Percentiles rank a stretch among this genome's conserved stretches.
Conservation (phyloP, 2,888 invertebrate species). For the Unio delphinus region DNA sequence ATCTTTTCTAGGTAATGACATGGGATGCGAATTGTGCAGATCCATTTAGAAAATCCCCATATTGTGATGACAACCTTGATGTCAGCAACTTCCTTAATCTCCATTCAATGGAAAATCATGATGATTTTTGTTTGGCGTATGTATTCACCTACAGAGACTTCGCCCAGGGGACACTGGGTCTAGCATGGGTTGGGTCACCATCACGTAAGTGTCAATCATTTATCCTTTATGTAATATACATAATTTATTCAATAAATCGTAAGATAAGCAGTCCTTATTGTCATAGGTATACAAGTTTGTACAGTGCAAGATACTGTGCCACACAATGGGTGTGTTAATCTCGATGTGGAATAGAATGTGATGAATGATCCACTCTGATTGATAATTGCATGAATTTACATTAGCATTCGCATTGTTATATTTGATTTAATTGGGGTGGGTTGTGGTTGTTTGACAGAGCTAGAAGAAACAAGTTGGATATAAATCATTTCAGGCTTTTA, state of each 20-base stretch:
- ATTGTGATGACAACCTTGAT: slow-evolving; percentile 97
- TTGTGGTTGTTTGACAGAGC: too few relatives aligned
- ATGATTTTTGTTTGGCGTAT: slow-evolving; percentile 98
- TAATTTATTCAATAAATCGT: not conserved
- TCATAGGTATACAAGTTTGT: not conserved
- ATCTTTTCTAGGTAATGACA: slow-evolving; percentile 37
- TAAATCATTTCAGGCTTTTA: too few relatives aligned
- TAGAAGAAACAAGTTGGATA: too few relatives aligned
- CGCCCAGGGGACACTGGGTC: slow-evolving; percentile 95
- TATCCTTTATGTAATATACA: not conserved
- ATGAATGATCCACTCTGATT: too few relatives aligned
- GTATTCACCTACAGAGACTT: slow-evolving; percentile 99
- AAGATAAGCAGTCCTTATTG: not conserved
- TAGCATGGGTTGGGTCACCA: slow-evolving; percentile 96
- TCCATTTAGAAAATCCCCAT: slow-evolving; percentile 69
- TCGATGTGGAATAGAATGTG: too few relatives aligned
- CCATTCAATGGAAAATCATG: slow-evolving; percentile 96
- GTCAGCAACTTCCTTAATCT: slow-evolving; percentile 98
- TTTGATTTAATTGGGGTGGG: too few relatives aligned
- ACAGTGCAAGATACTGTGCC: not conserved
- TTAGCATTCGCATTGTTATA: too few relatives aligned
- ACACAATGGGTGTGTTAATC: not conserved
- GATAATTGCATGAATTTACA: too few relatives aligned
- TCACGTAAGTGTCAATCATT: slow-evolving; percentile 36
- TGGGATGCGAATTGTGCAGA: slow-evolving; percentile 24